A percentile compares a stretch with the other conserved stretches of the same genome.
phyloP scores from a whole-genome alignment of 2,113 vertebrate species.

The Urocynchramus pylzowi region DNA sequence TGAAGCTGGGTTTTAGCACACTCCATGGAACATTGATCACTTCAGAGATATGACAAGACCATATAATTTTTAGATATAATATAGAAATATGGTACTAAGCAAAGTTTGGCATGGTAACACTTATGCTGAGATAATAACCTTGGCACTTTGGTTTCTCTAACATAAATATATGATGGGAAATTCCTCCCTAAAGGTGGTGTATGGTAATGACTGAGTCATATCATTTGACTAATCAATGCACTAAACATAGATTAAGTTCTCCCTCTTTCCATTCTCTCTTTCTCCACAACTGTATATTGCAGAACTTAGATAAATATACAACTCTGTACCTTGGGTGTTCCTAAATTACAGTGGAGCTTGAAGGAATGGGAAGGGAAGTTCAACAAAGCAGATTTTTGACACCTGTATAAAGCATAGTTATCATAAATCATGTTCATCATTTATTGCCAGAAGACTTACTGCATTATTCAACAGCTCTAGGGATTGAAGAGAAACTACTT shows the following conservation, averaged over 20 bases:
- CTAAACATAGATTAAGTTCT: background rate
- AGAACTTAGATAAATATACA: constrained; percentile 41
- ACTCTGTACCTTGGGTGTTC: background rate
- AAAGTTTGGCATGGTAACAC: constrained; percentile 1
- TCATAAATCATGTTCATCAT: constrained; percentile 28
- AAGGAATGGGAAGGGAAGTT: constrained; percentile 10
- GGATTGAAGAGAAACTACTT: background rate
- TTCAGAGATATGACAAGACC: background rate
- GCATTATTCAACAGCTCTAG: constrained; percentile 11
- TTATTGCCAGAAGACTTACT: constrained; percentile 24
- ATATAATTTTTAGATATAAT: background rate
- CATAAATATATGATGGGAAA: background rate
- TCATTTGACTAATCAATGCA: constrained; percentile 6
- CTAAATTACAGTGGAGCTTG: constrained; percentile 22
- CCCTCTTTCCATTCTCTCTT: background rate
- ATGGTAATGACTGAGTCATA: constrained; percentile 13
- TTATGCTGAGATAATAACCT: constrained; percentile 30
- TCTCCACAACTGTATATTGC: background rate
- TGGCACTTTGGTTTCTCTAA: constrained; percentile 36
- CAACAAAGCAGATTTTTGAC: constrained; percentile 35
- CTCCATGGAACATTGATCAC: background rate
- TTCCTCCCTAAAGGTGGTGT: background rate
- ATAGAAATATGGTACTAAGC: background rate
- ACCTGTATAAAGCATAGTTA: constrained; percentile 32
- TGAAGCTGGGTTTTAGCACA: background rate